Conservation (phyloP, 1,140 invertebrate genomes). For the Lepidostoma basale region DNA sequence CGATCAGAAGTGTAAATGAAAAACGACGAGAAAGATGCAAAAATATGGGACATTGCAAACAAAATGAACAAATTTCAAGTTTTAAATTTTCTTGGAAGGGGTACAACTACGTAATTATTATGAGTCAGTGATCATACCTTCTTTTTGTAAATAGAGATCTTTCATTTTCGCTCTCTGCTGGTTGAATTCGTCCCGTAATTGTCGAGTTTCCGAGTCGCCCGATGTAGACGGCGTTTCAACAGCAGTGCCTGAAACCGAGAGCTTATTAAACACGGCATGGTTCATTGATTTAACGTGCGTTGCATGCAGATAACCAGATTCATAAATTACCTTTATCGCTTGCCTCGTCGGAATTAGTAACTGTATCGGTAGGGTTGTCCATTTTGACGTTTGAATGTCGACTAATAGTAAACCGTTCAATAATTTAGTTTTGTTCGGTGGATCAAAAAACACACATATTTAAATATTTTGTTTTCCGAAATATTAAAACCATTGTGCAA, state of each 20-base stretch:
- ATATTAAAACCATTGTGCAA: constrained; percentile 17
- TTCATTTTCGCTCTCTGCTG: constrained; percentile 89
- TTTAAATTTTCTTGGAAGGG: too few species aligned
- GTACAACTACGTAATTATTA: not conserved
- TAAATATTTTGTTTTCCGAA: not conserved
- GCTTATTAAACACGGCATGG: not conserved
- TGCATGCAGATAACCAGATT: not conserved
- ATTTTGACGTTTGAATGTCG: constrained; percentile 23
- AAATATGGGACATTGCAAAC: too few species aligned
- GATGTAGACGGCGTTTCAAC: constrained; percentile 29
- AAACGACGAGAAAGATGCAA: too few species aligned
- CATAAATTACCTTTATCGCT: constrained; percentile 30
- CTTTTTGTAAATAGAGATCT: constrained; percentile 89
- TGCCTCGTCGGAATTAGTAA: constrained; percentile 24
- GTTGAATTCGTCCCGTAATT: constrained; percentile 85
- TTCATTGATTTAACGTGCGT: not conserved
- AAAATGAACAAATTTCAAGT: too few species aligned
- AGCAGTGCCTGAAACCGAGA: constrained; percentile 21
- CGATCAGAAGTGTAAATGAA: too few species aligned
- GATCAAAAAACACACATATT: not conserved
- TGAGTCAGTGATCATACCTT: constrained; percentile 68
- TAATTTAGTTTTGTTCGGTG: not conserved
- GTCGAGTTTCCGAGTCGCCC: constrained; percentile 64
- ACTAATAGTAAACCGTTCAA: not conserved
- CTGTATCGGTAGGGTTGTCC: constrained; percentile 26